These are phyloP conservation scores for Charaxes varanes DNA, from an alignment of 1,140 invertebrate species.

Conservation along the genomic window DNA sequence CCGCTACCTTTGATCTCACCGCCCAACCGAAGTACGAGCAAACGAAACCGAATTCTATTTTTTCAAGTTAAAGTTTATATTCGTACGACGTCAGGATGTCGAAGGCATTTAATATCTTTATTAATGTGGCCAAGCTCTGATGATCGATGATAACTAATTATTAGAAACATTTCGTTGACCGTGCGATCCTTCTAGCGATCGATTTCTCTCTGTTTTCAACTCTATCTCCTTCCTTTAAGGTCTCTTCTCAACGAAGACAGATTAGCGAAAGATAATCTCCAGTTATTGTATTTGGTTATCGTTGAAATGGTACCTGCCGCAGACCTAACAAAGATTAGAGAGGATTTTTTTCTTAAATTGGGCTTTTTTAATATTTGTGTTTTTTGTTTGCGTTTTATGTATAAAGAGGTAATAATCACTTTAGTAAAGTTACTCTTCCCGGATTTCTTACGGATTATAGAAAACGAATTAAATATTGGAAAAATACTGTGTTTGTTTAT, in stretches of 20 bases:
- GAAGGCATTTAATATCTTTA: constrained; percentile 72
- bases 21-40: constrained; percentile 23
- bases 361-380: constrained; percentile 22
- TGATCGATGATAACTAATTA: constrained; percentile 74
- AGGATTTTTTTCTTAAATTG: constrained; percentile 15
- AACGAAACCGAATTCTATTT: constrained; percentile 21
- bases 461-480: no score
- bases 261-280: constrained; percentile 56
- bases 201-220: constrained; percentile 17
- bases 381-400: constrained; percentile 24
- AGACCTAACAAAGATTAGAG: constrained; percentile 48
- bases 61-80: constrained; percentile 15
- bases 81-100: constrained; percentile 13
- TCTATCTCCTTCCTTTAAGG: constrained; percentile 25
- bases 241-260: constrained; percentile 13
- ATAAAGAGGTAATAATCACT: no score
- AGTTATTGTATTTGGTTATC: constrained; percentile 67
- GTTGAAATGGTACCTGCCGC: constrained; percentile 47
- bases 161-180: constrained; percentile 70
- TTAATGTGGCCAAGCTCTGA: constrained; percentile 65
- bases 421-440: no score
- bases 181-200: constrained; percentile 35
- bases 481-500: no score
- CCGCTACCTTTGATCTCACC: constrained; percentile 64
- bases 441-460: no score